A percentile compares a stretch with the other conserved stretches of the same genome.
These are phyloP conservation scores for Meriones psammophilus DNA, from an alignment of 2,797 vertebrate genomes.

Conservation along the genomic window DNA sequence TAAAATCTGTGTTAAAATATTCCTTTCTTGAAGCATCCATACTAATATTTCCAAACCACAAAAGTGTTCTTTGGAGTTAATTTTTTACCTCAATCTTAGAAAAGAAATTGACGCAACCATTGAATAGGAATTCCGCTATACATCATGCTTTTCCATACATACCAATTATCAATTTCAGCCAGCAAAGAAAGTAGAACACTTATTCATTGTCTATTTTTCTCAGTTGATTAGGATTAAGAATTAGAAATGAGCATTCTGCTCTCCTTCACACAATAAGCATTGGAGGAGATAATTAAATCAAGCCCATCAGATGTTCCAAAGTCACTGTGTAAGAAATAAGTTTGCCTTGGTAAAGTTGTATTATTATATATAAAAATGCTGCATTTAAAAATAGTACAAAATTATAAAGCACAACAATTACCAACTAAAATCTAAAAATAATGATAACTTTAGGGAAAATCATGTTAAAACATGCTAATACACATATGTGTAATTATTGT, in stretches of 20 bases:
- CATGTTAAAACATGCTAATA: not conserved
- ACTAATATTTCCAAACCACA: not conserved
- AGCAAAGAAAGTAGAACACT: not conserved
- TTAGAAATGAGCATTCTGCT: constrained; percentile 65
- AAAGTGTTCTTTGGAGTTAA: not conserved
- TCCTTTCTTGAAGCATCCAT: not conserved
- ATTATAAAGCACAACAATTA: not conserved
- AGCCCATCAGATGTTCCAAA: not conserved
- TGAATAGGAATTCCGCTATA: constrained; percentile 15
- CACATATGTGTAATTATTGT: not conserved
- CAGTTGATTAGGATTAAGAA: constrained; percentile 65
- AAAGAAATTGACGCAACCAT: not conserved
- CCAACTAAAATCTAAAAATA: not conserved
- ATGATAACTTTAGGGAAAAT: not conserved
- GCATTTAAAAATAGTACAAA: not conserved
- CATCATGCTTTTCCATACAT: not conserved
- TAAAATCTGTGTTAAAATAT: not conserved
- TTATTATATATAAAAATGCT: not conserved
- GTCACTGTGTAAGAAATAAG: not conserved
- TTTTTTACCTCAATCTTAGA: not conserved
- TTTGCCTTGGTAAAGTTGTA: not conserved
- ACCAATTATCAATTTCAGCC: not conserved
- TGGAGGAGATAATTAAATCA: constrained; percentile 66
- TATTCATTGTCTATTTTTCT: constrained; percentile 44
- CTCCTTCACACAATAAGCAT: constrained; percentile 29